phyloP scores from a whole-genome alignment of 1,140 invertebrate species.

The Bombus vancouverensis region DNA sequence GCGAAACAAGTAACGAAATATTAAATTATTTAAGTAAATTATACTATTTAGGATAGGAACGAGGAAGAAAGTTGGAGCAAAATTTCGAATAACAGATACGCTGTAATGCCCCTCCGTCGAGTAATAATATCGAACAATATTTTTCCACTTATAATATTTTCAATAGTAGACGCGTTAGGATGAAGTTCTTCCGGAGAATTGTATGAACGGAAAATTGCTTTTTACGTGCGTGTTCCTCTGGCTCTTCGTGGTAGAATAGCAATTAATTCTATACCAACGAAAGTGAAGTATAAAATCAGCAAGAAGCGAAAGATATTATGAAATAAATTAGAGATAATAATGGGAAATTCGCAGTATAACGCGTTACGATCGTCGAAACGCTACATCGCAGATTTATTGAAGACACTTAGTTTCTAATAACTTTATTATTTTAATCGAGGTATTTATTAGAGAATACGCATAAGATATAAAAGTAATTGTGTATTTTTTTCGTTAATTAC shows the following conservation, averaged over 20 bases:
- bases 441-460: background rate
- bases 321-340: constrained; percentile 65
- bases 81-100: constrained; percentile 11
- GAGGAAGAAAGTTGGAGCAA: background rate
- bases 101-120: background rate
- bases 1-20: constrained; percentile 12
- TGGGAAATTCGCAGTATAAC: constrained; percentile 36
- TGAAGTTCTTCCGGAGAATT: background rate
- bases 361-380: constrained; percentile 34
- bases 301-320: constrained; percentile 57
- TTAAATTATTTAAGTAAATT: constrained; percentile 6
- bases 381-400: constrained; percentile 29
- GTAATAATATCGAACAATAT: background rate
- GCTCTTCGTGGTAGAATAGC: constrained; percentile 24
- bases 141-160: background rate
- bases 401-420: constrained; percentile 25
- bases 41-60: background rate
- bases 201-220: constrained; percentile 32
- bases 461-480: background rate
- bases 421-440: background rate
- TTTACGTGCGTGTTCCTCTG: background rate
- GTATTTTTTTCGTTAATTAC: background rate
- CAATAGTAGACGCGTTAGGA: background rate
- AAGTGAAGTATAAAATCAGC: constrained; percentile 48
- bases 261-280: constrained; percentile 49